Base-by-base conservation (phyloP, 2,113 vertebrate genomes). In the Callipepla squamata region DNA sequence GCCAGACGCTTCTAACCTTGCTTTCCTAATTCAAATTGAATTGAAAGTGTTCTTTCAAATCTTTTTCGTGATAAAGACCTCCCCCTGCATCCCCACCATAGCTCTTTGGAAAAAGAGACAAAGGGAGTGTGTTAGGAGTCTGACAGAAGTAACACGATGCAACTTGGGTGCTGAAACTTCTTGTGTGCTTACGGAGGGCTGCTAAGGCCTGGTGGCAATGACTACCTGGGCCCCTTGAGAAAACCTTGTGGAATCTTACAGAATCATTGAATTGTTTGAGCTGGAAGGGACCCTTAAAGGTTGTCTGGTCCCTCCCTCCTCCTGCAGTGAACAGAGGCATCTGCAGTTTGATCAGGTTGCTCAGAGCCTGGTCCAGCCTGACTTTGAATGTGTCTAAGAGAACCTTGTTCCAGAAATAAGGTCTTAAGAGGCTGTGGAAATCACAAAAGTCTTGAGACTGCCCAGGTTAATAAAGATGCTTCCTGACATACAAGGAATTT, bases 41-140 rank as follows among this genome's bases (percentile, higher is more conserved):
- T 57, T 78, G 51, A 76, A 82, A 47, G 38, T 50, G 17, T 53
- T 69, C 68, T 22, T 20, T 9, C 5, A 47, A 9, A 42, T 22
- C 47, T 75, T 89, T 87, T 42, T 51, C 58, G 62, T 73, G 36
- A 62, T 0, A 5, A 8, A 14, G 8, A 0, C 0, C 4, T 44
- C 58, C 83, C 74, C 28, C 69, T 78, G 48, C 23, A 34, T 75
- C 70, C 34, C 19, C 34, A 17, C 32, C 14, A 19, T 17, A 5
- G 2, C 47, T 51, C 1, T 77, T 80, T 34, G 75, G 34, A 38
- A 77, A 57, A 78, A 59, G 47, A 80, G 83, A 59, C 7, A 28
- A 34, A 38, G 25, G 3, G 4, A 34, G 16, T 63, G 42, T 18
- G 28, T 55, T 40, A 51, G 25, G 6, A 34, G 20, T 47, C 69